Base-by-base conservation (phyloP, 2,797 vertebrate species). In the Chaetophractus vellerosus region DNA sequence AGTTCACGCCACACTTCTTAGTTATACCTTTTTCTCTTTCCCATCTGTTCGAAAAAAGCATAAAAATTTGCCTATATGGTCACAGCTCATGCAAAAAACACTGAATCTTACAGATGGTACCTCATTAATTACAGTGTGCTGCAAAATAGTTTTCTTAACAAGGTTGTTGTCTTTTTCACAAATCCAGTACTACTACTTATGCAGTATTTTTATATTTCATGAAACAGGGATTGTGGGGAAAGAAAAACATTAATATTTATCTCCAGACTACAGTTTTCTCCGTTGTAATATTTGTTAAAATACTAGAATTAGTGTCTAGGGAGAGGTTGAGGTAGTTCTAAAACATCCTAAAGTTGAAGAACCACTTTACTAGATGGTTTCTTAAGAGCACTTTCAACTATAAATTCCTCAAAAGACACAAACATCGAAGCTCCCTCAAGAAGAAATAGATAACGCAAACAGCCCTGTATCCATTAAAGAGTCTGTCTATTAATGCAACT, bases 121-220 rank as follows among this genome's bases (percentile, higher is more conserved):
- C 82, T 96, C 69, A 83, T 88, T 96, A 97, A 97, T 95, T 92
- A 91, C 1, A 14, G 16, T 68, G 92, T 93, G 69, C 80, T 95
- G 78, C 76, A 80, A 93, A 94, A 94, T 66, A 89, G 55, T 84
- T 94, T 97, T 96, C 91, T 92, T 85, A 71, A 92, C 61, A 78
- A 91, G 93, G 57, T 45, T 38, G 57, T 59, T 86, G 64, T 86
- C 81, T 90, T 83, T 52, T 52, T 93, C 81, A 82, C n/a, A 92
- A 91, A 90, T 33, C 45, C 63, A 76, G 19, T 38, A 45, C 45
- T 84, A 59, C 18, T 86, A 38, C 38, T 66, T 93, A 52, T n/a
- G 61, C 55, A 57, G 55, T 74, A 68, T 72, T 91, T 92, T 95
- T 75, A 6, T 64, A 81, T 86, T 95, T 95, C 31, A 81, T 55